These are phyloP conservation scores for Gymnoscopelus microlampas DNA, from an alignment of 2,797 vertebrate genomes.

Conservation along the genomic window DNA sequence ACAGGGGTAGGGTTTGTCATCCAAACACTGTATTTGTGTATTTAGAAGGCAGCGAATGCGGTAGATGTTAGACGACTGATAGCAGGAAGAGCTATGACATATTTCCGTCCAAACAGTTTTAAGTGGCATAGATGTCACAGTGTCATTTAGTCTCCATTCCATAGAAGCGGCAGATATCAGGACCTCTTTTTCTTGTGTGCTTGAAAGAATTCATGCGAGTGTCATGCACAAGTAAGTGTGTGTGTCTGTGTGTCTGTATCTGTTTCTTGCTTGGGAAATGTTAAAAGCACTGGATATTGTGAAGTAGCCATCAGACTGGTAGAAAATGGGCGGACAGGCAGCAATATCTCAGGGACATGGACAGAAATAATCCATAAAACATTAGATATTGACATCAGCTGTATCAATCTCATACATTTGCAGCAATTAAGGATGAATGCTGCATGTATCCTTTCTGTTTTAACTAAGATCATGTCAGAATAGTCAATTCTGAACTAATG, in stretches of 20 bases:
- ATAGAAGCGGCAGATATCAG: slow-evolving; percentile 58
- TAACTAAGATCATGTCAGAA: slow-evolving; percentile 12
- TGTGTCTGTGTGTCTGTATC: neutral
- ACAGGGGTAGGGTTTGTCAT: slow-evolving; percentile 8
- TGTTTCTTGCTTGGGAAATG: slow-evolving; percentile 29
- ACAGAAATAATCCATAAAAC: slow-evolving; percentile 37
- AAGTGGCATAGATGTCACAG: slow-evolving; percentile 20
- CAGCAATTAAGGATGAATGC: neutral
- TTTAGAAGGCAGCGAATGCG: slow-evolving; percentile 36
- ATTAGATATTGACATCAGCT: slow-evolving; percentile 34
- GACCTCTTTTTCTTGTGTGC: slow-evolving; percentile 62
- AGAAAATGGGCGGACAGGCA: slow-evolving; percentile 44
- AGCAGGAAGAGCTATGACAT: slow-evolving; percentile 54
- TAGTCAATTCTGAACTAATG: slow-evolving; percentile 18
- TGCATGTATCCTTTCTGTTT: neutral
- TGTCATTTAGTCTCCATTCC: slow-evolving; percentile 32
- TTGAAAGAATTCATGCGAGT: slow-evolving; percentile 17
- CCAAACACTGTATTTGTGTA: slow-evolving; percentile 43
- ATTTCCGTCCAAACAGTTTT: slow-evolving; percentile 45
- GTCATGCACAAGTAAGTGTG: slow-evolving; percentile 17
- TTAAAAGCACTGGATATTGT: slow-evolving; percentile 44
- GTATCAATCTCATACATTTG: slow-evolving; percentile 33
- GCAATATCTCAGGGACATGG: slow-evolving; percentile 75
- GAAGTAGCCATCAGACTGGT: slow-evolving; percentile 37
- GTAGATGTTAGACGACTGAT: slow-evolving; percentile 34